phyloP scores from a whole-genome alignment of 64 coral and sea anemone species.

The Pocillopora damicornis region DNA sequence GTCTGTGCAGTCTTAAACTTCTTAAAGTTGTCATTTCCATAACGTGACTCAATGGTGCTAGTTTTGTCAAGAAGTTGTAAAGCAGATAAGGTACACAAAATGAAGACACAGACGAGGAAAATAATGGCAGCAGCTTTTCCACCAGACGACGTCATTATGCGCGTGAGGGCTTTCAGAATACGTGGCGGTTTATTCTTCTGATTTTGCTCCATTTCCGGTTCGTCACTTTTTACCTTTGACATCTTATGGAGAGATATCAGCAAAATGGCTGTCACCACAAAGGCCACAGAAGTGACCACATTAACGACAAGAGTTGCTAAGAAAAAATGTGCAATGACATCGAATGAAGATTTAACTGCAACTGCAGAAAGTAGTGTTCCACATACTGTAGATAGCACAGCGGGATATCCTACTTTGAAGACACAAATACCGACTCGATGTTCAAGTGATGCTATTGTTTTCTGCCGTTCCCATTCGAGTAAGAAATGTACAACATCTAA shows the following conservation, averaged over 20 bases:
- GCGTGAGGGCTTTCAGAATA: not conserved
- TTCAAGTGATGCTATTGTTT: conserved; percentile 3
- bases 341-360: conserved; percentile 22
- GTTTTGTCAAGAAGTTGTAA: not conserved
- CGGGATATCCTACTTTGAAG: not conserved
- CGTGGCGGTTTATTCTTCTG: not conserved
- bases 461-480: conserved; percentile 5
- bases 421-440: conserved; percentile 9
- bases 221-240: not conserved
- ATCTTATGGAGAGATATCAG: not conserved
- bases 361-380: not conserved
- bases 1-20: not conserved
- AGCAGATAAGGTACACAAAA: not conserved
- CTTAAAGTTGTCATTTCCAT: not conserved
- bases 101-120: not conserved
- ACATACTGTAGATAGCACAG: not conserved
- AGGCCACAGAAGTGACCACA: not conserved
- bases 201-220: not conserved
- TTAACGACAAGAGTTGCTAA: not conserved
- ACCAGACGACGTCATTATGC: not conserved
- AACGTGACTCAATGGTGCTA: not conserved
- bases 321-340: conserved; percentile 3
- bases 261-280: not conserved
- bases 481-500: not conserved
- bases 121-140: not conserved